Conservation (phyloP, 2,888 invertebrate species). For the Euzetes globulus region DNA sequence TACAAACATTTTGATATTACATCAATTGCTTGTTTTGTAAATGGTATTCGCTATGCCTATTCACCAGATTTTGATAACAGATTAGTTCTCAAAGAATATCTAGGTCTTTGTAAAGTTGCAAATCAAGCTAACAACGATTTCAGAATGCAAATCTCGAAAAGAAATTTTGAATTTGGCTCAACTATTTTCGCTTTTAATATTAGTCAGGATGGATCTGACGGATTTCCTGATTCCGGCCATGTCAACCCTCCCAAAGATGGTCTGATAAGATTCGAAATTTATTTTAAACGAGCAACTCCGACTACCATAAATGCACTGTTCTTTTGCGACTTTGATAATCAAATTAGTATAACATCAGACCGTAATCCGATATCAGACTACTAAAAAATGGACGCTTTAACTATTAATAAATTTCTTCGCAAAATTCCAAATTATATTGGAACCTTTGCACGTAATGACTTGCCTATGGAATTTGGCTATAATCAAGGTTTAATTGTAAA, state of each 20-base stretch:
- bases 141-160: background rate
- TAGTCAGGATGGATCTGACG: background rate
- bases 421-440: constrained; percentile 14
- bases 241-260: background rate
- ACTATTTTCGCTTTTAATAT: background rate
- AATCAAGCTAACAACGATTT: background rate
- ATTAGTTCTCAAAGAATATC: background rate
- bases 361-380: background rate
- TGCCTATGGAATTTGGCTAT: background rate
- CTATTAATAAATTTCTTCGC: background rate
- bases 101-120: background rate
- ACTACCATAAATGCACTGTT: background rate
- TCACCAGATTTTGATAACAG: constrained; percentile 1
- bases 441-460: background rate
- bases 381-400: background rate
- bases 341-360: background rate
- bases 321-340: constrained; percentile 29
- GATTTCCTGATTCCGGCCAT: background rate
- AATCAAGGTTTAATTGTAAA: background rate
- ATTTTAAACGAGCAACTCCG: background rate
- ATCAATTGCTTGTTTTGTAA: background rate
- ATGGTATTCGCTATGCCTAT: constrained; percentile 2
- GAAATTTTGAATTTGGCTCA: background rate
- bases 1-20: background rate
- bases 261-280: constrained; percentile 2